Base-by-base conservation (phyloP, 2,113 vertebrate species). In the Brachionichthys hirsutus region DNA sequence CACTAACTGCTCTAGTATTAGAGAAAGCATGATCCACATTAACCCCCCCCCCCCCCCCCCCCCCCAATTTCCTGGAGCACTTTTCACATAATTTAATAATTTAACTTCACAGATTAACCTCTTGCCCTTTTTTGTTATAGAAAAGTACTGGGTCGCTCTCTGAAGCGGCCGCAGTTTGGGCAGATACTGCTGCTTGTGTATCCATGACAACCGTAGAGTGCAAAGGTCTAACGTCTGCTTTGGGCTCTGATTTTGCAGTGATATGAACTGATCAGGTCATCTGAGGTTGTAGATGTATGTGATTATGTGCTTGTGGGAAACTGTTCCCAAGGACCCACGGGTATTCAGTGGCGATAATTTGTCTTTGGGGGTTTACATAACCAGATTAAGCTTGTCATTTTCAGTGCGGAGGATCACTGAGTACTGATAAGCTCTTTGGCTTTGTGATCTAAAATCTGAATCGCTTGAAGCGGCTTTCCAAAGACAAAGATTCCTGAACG, bases 61-160 rank as follows among this genome's bases (percentile, higher is more conserved):
- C 46, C 2, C 41, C 35, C 17, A 58, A 40, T 73, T 78, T 44
- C 19, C 49, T 67, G 47, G 36, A 70, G 44, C 73, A 62, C 20
- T 43, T 81, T 79, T 76, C 46, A 66, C 68, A 50, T 77, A 51
- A 72, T 69, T 75, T 65, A 35, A 50, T 77, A 51, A 72, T 69
- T 75, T 65, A 35, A 77, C 56, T 65, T 60, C 62, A 35, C 65
- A 76, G 83, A 83, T 88, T 88, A 85, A 71, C 73, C 55, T 77
- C 68, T 62, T 66, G 58, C 51, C 52, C 53, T 30, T 2, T 48
- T 71, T 69, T 36, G 55, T 49, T 3, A 22, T 19, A 40, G 10
- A 24, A 49, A 69, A 15, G 12, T 24, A 54, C 45, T 52, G 52
- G 22, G 40, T 12, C 17, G 6, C 52, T 54, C 45, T 20, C 46